phyloP scores from a whole-genome alignment of 2,113 vertebrate species.

The Peromyscus polionotus region DNA sequence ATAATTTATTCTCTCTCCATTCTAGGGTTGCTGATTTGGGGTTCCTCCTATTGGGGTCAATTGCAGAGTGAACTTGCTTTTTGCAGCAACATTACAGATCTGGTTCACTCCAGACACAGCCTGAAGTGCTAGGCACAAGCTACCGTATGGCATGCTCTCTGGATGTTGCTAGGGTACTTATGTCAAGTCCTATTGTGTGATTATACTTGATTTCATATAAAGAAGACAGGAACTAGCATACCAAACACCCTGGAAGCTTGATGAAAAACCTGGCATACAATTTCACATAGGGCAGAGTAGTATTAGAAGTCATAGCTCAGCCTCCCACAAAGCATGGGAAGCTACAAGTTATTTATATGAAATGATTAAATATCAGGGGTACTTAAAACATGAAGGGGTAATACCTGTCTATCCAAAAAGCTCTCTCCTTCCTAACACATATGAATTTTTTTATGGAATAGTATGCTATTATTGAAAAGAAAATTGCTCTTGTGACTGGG shows the following conservation, averaged over 20 bases:
- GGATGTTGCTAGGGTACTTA: not conserved
- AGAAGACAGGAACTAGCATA: not conserved
- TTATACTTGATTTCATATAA: not conserved
- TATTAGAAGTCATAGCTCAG: not conserved
- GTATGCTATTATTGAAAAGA: not conserved
- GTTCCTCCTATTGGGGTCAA: not conserved
- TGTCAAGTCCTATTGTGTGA: rapidly evolving
- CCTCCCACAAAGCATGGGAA: not conserved
- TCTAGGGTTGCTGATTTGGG: not conserved
- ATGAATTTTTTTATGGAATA: not conserved
- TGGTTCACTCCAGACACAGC: not conserved
- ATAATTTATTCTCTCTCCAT: not conserved
- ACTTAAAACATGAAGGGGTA: not conserved
- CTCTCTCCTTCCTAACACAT: not conserved
- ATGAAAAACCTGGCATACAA: rapidly evolving
- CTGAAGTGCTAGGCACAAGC: not conserved
- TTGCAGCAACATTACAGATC: not conserved
- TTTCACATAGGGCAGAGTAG: rapidly evolving
- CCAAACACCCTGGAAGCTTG: rapidly evolving
- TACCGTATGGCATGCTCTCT: not conserved
- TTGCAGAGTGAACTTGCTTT: not conserved
- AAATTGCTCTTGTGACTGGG: not conserved
- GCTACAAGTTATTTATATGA: not conserved
- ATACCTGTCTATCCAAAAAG: not conserved
- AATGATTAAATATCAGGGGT: not conserved